Evolutionary conservation across 2,888 invertebrate genomes (phyloP).

Genomic region (Oligia fasciuncula): DNA sequence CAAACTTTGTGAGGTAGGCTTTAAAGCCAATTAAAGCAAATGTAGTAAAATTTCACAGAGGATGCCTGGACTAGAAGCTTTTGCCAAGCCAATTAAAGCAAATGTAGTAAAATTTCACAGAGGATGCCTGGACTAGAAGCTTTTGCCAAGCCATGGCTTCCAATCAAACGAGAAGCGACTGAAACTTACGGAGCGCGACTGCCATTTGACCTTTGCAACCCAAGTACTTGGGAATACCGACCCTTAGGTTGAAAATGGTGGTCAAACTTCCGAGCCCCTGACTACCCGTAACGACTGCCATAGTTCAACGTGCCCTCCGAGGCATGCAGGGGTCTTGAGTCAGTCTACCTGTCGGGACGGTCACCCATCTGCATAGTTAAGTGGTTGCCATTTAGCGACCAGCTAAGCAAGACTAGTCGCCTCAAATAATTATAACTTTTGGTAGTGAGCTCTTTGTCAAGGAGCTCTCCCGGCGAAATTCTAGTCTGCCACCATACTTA

Average conservation of each 20-base stretch:
- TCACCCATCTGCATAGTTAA: conserved; percentile 4
- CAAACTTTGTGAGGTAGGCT: not conserved
- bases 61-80: too few species aligned
- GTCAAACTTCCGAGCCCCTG: conserved; percentile 1
- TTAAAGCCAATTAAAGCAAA: not conserved
- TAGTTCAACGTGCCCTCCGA: conserved; percentile 7
- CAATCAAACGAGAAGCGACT: not conserved
- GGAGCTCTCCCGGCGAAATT: not conserved
- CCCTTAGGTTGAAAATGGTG: conserved; percentile 13
- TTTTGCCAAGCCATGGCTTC: not conserved
- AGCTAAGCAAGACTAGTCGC: not conserved
- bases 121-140: too few species aligned
- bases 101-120: not conserved
- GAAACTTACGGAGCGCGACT: not conserved
- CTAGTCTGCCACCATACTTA: not conserved
- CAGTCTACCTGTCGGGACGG: not conserved
- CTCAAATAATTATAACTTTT: not conserved
- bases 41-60: not conserved
- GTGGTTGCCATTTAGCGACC: not conserved
- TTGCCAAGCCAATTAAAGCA: not conserved
- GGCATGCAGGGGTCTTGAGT: not conserved
- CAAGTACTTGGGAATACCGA: conserved; percentile 6
- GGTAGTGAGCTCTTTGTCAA: not conserved
- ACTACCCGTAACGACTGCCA: conserved; percentile 12
- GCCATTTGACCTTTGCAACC: not conserved